These are phyloP conservation scores for Monoplex corrugatus DNA, from an alignment of 2,888 invertebrate genomes.

Conservation along the genomic window DNA sequence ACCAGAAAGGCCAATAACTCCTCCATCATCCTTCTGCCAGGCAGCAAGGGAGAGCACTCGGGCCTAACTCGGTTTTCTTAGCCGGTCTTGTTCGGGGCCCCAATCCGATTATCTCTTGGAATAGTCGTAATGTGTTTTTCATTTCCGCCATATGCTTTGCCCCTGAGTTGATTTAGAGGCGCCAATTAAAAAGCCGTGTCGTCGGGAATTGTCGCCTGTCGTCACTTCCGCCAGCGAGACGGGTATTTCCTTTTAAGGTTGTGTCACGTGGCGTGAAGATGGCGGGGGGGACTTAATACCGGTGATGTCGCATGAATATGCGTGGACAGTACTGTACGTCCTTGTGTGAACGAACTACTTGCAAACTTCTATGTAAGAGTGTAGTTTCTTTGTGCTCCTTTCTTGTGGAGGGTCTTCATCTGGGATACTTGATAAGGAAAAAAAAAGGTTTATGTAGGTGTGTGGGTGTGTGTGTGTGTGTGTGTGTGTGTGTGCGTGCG, in stretches of 20 bases:
- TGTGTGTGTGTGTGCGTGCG: constrained; percentile 18
- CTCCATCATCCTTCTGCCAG: neutral
- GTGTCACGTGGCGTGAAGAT: neutral
- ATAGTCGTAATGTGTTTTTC: constrained; percentile 26
- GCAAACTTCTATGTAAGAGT: neutral
- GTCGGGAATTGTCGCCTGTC: neutral
- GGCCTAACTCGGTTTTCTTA: constrained; percentile 30
- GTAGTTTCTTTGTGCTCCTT: too few relatives aligned
- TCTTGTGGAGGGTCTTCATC: too few relatives aligned
- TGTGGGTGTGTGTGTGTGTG: neutral
- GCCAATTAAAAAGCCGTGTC: neutral
- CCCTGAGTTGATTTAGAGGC: constrained; percentile 8
- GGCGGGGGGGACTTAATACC: too few relatives aligned
- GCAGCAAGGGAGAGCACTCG: neutral
- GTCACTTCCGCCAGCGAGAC: constrained; percentile 10
- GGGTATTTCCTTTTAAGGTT: neutral
- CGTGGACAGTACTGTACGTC: neutral
- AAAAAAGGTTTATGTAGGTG: neutral
- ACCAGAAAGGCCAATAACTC: constrained; percentile 29
- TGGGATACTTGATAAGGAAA: too few relatives aligned
- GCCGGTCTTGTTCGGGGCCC: neutral
- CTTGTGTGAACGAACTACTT: neutral
- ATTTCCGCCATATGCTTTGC: constrained; percentile 18
- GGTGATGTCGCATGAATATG: neutral
- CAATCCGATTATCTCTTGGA: neutral